Conservation (phyloP, 2,797 vertebrate genomes). For the Pantherophis vulpinus region DNA sequence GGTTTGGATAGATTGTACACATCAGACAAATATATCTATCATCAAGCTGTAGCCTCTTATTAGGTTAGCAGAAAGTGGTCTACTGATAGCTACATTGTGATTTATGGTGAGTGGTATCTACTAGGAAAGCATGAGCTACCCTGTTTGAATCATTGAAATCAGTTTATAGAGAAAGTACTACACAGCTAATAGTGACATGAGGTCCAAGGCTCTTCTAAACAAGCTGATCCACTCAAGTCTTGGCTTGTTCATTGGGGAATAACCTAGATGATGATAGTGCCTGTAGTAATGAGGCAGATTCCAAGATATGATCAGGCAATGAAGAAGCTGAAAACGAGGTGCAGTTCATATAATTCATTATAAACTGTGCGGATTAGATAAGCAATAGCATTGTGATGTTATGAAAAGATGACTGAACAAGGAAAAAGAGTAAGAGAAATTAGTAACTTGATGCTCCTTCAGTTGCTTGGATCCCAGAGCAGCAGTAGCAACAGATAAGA, state of each 20-base stretch:
- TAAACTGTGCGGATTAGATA: not conserved
- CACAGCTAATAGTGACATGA: not conserved
- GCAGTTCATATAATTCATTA: not conserved
- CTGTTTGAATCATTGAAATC: not conserved
- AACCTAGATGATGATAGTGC: not conserved
- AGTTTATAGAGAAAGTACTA: not conserved
- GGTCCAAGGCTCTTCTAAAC: not conserved
- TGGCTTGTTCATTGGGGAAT: not conserved
- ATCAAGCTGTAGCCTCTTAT: not conserved
- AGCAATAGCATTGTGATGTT: not conserved
- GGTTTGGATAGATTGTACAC: not conserved
- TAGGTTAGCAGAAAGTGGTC: not conserved
- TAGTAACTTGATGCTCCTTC: not conserved
- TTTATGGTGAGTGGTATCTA: not conserved
- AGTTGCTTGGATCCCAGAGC: not conserved
- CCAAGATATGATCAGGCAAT: not conserved
- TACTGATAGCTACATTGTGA: not conserved
- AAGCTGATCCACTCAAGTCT: not conserved
- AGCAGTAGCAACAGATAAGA: not conserved
- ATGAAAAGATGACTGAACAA: not conserved
- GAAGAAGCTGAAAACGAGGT: not conserved
- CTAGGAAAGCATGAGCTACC: not conserved
- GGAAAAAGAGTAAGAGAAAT: not conserved
- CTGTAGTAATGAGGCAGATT: not conserved
- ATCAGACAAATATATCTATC: not conserved